Conservation (phyloP, 2,888 invertebrate species). For the Gymnoscelis rufifasciata region DNA sequence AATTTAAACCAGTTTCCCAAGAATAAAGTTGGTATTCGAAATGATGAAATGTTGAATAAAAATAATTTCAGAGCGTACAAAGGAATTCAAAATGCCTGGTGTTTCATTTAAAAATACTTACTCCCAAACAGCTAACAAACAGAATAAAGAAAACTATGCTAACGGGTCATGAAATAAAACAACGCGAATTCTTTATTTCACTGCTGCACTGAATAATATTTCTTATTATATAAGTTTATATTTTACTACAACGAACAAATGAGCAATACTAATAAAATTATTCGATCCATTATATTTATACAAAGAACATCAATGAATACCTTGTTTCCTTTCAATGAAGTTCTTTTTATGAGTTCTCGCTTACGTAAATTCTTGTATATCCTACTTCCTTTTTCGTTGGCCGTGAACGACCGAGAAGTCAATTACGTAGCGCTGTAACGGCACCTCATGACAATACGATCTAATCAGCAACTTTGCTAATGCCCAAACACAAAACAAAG, state of each 20-base stretch:
- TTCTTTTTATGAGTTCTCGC: conserved; percentile 15
- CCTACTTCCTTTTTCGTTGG: conserved; percentile 27
- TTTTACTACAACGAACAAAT: not conserved
- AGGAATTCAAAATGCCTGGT: conserved; percentile 4
- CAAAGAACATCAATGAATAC: conserved; percentile 1
- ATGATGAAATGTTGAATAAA: not conserved
- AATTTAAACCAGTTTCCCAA: too few relatives aligned
- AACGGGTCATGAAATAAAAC: conserved; percentile 11
- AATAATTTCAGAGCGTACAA: not conserved
- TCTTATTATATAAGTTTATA: not conserved
- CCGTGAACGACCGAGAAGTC: conserved; percentile 36
- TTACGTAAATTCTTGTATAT: conserved; percentile 26
- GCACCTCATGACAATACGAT: conserved; percentile 46
- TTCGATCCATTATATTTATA: not conserved
- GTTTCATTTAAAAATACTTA: conserved; percentile 6
- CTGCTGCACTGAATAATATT: not conserved
- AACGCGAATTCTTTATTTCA: conserved; percentile 1
- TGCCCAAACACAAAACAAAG: conserved; percentile 44
- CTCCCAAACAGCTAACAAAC: conserved; percentile 5
- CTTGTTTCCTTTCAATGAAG: conserved; percentile 13
- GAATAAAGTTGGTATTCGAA: not conserved
- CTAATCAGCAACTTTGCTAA: conserved; percentile 46
- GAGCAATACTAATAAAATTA: not conserved
- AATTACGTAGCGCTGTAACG: conserved; percentile 40
- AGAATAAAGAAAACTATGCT: conserved; percentile 9